These are phyloP conservation scores for Pterostichus madidus DNA, from an alignment of 2,888 invertebrate species.

Conservation along the genomic window DNA sequence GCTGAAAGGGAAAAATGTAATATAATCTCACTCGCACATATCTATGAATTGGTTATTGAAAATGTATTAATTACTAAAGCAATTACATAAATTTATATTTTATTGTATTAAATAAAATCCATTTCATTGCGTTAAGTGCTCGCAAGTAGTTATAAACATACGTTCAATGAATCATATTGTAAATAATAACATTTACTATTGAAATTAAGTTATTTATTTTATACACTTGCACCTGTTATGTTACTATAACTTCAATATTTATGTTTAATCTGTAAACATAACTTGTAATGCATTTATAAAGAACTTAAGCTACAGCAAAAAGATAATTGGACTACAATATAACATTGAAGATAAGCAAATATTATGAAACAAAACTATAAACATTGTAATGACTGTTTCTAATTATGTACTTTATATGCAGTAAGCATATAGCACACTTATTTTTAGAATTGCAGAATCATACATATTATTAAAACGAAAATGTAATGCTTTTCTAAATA, in stretches of 20 bases:
- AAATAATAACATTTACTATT: conserved; percentile 12
- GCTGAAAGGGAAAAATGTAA: conserved; percentile 30
- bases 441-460: too few species aligned
- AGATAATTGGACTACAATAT: background rate
- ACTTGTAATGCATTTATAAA: conserved; percentile 31
- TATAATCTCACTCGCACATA: background rate
- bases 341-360: background rate
- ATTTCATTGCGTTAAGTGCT: background rate
- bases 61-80: conserved; percentile 3
- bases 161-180: conserved; percentile 29
- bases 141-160: background rate
- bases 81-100: conserved; percentile 4
- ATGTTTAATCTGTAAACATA: conserved; percentile 20
- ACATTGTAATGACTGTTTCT: too few species aligned
- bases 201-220: conserved; percentile 39
- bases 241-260: conserved; percentile 20
- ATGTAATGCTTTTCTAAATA: too few species aligned
- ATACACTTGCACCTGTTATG: conserved; percentile 20
- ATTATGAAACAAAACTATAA: background rate
- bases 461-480: too few species aligned
- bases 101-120: conserved; percentile 3
- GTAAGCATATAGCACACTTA: too few species aligned
- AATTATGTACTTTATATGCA: too few species aligned
- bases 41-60: background rate
- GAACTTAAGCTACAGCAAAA: background rate